Conservation (phyloP, 2,113 vertebrate genomes). For the Felis chaus region DNA sequence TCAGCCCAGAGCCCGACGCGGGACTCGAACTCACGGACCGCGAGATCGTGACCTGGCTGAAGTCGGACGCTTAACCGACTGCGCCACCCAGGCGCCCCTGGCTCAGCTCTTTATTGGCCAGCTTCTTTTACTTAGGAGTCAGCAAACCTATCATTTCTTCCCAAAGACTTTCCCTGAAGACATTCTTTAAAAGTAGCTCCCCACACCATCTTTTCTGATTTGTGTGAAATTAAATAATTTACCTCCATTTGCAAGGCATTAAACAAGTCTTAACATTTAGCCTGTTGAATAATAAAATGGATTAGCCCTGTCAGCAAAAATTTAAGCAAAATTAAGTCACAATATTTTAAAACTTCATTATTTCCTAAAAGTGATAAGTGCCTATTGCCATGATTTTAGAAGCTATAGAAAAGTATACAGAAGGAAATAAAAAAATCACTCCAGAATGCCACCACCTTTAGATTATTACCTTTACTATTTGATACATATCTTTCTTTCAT, state of each 20-base stretch:
- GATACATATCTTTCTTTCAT: background rate
- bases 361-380: background rate
- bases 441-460: background rate
- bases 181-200: background rate
- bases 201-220: background rate
- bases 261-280: background rate
- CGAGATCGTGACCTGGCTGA: too few relatives aligned
- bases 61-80: too few relatives aligned
- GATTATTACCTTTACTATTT: background rate
- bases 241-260: background rate
- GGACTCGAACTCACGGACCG: too few relatives aligned
- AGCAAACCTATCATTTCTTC: background rate
- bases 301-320: background rate
- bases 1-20: too few relatives aligned
- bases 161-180: background rate
- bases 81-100: background rate
- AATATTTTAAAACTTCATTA: background rate
- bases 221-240: background rate
- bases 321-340: background rate
- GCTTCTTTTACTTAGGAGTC: background rate
- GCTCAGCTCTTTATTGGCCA: background rate
- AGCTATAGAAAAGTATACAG: background rate
- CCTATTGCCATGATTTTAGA: background rate
- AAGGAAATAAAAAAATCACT: background rate
- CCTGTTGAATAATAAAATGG: background rate